Conservation (phyloP, 2,888 invertebrate genomes). For the Pyralis farinalis region DNA sequence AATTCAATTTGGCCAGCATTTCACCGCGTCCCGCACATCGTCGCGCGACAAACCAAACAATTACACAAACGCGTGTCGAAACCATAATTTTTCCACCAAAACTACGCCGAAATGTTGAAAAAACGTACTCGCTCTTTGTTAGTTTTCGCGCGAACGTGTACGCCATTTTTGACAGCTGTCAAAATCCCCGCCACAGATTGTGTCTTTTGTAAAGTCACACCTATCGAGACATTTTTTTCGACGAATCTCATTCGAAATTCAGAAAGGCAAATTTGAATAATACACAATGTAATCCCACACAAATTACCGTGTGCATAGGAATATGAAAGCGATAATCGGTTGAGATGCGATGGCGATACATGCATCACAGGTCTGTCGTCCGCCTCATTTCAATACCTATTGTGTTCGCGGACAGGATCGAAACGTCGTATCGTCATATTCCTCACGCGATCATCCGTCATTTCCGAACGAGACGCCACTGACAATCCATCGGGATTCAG, state of each 20-base stretch:
- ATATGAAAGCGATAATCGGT: slow-evolving; percentile 63
- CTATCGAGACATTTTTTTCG: slow-evolving; percentile 22
- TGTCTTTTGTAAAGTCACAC: slow-evolving; percentile 58
- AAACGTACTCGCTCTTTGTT: slow-evolving; percentile 57
- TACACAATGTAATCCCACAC: slow-evolving; percentile 66
- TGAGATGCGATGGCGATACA: slow-evolving; percentile 65
- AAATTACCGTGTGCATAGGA: slow-evolving; percentile 57
- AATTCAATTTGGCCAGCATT: slow-evolving; percentile 70
- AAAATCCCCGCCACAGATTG: slow-evolving; percentile 50
- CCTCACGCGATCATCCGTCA: slow-evolving; percentile 62
- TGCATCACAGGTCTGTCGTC: slow-evolving; percentile 42
- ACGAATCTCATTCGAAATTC: slow-evolving; percentile 19
- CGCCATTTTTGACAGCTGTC: slow-evolving; percentile 76
- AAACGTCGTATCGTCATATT: slow-evolving; percentile 52
- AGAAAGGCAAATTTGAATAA: slow-evolving; percentile 51
- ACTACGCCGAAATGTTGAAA: slow-evolving; percentile 55
- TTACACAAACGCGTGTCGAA: slow-evolving; percentile 73
- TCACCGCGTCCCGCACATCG: slow-evolving; percentile 38
- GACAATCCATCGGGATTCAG: slow-evolving; percentile 61
- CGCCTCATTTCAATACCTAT: slow-evolving; percentile 72
- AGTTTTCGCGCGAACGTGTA: slow-evolving; percentile 67
- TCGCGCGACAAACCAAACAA: slow-evolving; percentile 75
- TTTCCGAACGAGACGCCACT: slow-evolving; percentile 57
- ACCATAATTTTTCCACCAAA: slow-evolving; percentile 72
- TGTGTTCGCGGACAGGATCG: slow-evolving; percentile 44